Evolutionary conservation across 2,113 vertebrate genomes (phyloP).

Genomic region (Phaethornis superciliosus): DNA sequence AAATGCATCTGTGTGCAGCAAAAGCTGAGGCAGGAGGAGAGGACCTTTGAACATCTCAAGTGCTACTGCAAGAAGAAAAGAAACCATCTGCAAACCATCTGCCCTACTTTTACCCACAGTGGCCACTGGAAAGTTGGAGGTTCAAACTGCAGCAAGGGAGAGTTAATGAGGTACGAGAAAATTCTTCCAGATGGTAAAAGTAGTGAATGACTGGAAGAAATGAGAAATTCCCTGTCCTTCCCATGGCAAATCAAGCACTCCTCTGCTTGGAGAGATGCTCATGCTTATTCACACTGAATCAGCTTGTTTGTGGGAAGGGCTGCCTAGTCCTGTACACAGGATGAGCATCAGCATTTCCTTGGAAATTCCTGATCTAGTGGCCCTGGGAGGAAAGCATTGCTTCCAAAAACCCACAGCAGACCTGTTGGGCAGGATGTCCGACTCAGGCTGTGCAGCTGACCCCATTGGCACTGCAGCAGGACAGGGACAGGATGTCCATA

Average conservation of each 20-base stretch:
- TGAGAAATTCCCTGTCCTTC: neutral
- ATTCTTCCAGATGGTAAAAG: neutral
- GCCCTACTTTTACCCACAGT: neutral
- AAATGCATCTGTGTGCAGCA: neutral
- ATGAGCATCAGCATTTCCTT: constrained; percentile 68
- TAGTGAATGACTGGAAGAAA: neutral
- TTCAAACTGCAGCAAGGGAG: neutral
- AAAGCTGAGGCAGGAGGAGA: neutral
- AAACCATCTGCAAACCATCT: neutral
- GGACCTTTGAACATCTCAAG: neutral
- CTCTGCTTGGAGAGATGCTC: neutral
- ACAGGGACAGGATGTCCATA: constrained; percentile 13
- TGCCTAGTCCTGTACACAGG: constrained; percentile 42
- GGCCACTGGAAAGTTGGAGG: neutral
- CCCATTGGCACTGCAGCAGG: neutral
- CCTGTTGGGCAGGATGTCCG: constrained; percentile 44
- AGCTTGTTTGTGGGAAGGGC: neutral
- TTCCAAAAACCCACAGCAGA: constrained; percentile 5
- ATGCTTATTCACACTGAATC: accelerated
- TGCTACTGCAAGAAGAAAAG: neutral
- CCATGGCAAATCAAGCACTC: neutral
- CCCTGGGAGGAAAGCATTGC: neutral
- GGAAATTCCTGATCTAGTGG: constrained; percentile 55
- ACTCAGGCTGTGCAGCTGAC: neutral
- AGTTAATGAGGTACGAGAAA: neutral